Evolutionary conservation across 1,140 invertebrate genomes (phyloP).

Genomic region (Halictus rubicundus): DNA sequence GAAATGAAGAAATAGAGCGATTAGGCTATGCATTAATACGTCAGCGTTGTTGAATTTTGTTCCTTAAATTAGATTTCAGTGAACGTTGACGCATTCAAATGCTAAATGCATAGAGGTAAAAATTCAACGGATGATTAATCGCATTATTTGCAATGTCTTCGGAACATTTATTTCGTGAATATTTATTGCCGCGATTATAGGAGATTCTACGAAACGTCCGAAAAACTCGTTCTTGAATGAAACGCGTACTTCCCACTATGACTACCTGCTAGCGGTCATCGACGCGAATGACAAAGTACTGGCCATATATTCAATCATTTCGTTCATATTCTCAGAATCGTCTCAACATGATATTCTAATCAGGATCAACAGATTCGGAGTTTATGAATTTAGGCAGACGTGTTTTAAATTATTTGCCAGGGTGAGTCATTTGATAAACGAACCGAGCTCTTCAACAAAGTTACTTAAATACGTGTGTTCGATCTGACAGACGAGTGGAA

Average conservation of each 20-base stretch:
- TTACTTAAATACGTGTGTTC: slow-evolving; percentile 5
- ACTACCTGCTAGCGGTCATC: neutral
- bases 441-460: slow-evolving; percentile 3
- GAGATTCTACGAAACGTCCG: too few relatives aligned
- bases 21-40: neutral
- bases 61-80: neutral
- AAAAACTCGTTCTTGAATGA: slow-evolving; percentile 1
- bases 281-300: slow-evolving; percentile 4
- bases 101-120: neutral
- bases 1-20: too few relatives aligned
- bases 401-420: slow-evolving; percentile 32
- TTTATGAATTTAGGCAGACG: slow-evolving; percentile 8
- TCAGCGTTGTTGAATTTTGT: neutral
- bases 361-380: neutral
- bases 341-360: slow-evolving; percentile 47
- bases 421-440: neutral
- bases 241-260: too few relatives aligned
- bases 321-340: slow-evolving; percentile 8
- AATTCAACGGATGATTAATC: neutral
- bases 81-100: neutral
- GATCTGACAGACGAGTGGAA: neutral
- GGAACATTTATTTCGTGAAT: neutral
- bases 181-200: neutral
- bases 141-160: neutral
- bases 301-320: neutral